Evolutionary conservation across 2,113 vertebrate species (phyloP), one percentile per base, ranked within the genome.

Genomic region (Panurus biarmicus): DNA sequence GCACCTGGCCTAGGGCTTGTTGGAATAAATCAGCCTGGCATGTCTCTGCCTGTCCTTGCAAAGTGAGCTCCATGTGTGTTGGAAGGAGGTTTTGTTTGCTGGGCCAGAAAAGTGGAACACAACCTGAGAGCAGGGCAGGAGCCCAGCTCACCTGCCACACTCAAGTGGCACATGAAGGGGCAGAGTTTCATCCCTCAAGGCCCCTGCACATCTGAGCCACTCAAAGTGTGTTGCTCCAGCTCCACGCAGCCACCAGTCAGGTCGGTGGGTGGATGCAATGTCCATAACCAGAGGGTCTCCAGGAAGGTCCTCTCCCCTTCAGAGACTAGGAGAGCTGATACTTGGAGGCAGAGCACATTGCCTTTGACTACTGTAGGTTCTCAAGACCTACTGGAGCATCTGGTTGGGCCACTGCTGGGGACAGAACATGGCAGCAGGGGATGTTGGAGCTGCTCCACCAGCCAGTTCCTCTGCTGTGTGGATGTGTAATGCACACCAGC

Each of bases 181-280:
- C 54, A 73, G 54, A 65, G 23, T 16, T 2, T 1, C 36, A 6
- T 24, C 25, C 45, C 69, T 64, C 5, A 0, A 25, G 75, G 38
- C 10, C 35, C 2, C 18, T 0, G 4, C n/a, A 4, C 23, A 17
- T 5, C 36, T 23, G 28, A 70, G 80, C 24, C n/a, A n/a, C 26
- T 21, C 0, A 0, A 8, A 14, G 5, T 0, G 1, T 12, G 5
- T 4, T n/a, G 36, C 67, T 65, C 36, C 12, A 9, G 26, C 33
- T 35, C 38, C 0, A 0, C 35, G 4, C 11, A 24, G 45, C 29
- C 24, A 14, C 29, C 20, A 12, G 7, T 4, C 26, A 21, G 45
- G 25, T 20, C 12, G 3, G 48, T 0, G 6, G 25, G 31, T 38
- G 17, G 36, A 28, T 35, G 33, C 4, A 8, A 31, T 31, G 38